These are phyloP conservation scores for Artemia franciscana DNA, from an alignment of 1,140 invertebrate species.

Conservation along the genomic window DNA sequence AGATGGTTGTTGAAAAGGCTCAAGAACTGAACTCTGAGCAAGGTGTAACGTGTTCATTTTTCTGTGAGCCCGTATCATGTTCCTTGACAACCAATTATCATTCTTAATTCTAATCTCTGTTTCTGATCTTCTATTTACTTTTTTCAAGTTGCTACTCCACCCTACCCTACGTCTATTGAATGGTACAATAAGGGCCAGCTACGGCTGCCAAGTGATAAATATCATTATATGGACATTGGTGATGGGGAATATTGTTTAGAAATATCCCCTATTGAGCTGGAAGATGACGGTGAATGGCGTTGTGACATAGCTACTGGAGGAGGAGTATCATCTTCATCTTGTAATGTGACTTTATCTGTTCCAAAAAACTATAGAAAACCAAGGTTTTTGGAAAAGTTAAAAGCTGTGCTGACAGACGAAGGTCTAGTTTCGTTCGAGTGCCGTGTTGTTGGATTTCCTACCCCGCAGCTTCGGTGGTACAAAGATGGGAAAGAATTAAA, in stretches of 20 bases:
- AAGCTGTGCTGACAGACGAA: conserved; percentile 66
- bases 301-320: conserved; percentile 32
- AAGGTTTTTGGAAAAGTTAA: conserved; percentile 62
- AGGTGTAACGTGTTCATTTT: no score
- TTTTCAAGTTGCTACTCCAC: conserved; percentile 41
- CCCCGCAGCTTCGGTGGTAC: conserved; percentile 59
- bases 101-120: not conserved
- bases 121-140: conserved; percentile 1
- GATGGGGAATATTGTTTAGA: conserved; percentile 49
- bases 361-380: conserved; percentile 71
- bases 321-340: conserved; percentile 19
- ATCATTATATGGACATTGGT: conserved; percentile 48
- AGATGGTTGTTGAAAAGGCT: no score
- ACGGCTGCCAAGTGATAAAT: conserved; percentile 31
- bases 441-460: conserved; percentile 72
- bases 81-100: not conserved
- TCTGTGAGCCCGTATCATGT: not conserved
- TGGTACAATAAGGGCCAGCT: conserved; percentile 65
- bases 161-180: conserved; percentile 45
- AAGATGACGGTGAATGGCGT: conserved; percentile 69
- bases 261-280: conserved; percentile 40
- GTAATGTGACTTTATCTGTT: conserved; percentile 46
- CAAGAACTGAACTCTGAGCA: no score
- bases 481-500: conserved; percentile 74
- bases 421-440: conserved; percentile 76